phyloP scores from a whole-genome alignment of 1,140 invertebrate genomes.

The Eumeta japonica region DNA sequence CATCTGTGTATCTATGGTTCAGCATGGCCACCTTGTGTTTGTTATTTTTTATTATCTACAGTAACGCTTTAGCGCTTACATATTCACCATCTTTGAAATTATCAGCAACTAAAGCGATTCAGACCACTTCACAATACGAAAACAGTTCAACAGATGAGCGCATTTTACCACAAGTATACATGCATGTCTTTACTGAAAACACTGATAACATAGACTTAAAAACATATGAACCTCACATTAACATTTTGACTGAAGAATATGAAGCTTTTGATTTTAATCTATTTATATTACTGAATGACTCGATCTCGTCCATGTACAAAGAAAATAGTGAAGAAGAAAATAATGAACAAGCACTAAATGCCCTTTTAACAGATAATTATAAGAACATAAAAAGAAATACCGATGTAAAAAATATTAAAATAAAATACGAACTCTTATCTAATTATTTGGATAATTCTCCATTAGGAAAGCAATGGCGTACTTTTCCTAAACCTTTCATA shows the following conservation, averaged over 20 bases:
- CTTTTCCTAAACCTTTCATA: conserved; percentile 25
- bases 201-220: conserved; percentile 19
- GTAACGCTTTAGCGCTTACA: too few species aligned
- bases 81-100: too few species aligned
- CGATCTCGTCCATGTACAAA: too few species aligned
- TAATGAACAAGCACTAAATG: conserved; percentile 32
- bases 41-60: too few species aligned
- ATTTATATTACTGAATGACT: too few species aligned
- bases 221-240: conserved; percentile 24
- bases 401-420: conserved; percentile 9
- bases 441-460: conserved; percentile 34
- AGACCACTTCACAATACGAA: too few species aligned
- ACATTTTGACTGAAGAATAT: neutral
- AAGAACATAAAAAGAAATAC: conserved; percentile 5
- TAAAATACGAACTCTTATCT: too few species aligned
- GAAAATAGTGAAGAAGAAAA: conserved; percentile 24
- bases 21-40: too few species aligned
- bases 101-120: too few species aligned
- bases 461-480: conserved; percentile 27
- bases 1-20: too few species aligned
- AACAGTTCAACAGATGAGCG: neutral
- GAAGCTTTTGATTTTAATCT: too few species aligned
- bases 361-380: conserved; percentile 21
- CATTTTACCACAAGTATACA: conserved; percentile 21
- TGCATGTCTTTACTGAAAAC: conserved; percentile 30